phyloP scores from a whole-genome alignment of 2,797 vertebrate species.

The Limosa lapponica region DNA sequence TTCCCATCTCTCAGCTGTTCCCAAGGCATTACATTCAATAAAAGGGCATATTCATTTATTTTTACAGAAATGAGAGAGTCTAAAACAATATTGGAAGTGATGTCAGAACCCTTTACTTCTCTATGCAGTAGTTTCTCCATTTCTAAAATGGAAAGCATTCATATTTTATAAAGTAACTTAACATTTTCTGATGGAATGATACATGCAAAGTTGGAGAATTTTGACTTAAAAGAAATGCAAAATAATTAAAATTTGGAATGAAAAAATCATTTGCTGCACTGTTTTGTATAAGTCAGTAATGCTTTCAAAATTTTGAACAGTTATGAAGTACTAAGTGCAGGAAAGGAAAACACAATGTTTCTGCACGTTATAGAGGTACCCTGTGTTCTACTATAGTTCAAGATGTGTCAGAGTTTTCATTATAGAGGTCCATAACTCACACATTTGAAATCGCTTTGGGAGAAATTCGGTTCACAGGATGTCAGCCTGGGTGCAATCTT shows the following conservation, averaged over 20 bases:
- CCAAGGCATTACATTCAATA: neutral
- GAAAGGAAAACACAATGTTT: conserved; percentile 2
- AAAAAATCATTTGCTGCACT: neutral
- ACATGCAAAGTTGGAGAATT: neutral
- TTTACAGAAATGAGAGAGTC: neutral
- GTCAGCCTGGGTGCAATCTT: conserved; percentile 46
- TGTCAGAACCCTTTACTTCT: neutral
- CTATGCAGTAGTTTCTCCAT: neutral
- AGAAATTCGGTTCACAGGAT: conserved; percentile 42
- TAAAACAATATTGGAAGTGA: conserved; percentile 5
- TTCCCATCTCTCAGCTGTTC: neutral
- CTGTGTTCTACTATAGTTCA: conserved; percentile 22
- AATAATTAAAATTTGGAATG: neutral
- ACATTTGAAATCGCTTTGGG: conserved; percentile 44
- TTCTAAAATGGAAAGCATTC: neutral
- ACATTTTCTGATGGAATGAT: neutral
- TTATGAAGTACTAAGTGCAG: neutral
- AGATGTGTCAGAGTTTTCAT: conserved; percentile 54
- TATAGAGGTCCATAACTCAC: conserved; percentile 65
- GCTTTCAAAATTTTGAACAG: neutral
- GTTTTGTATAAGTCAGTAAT: neutral
- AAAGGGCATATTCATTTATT: conserved; percentile 3
- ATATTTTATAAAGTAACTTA: neutral
- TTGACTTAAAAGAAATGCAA: neutral
- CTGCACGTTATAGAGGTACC: neutral